Evolutionary conservation across 2,888 invertebrate species (phyloP), one percentile per base, ranked within the genome.

Genomic region (Sipha maydis): DNA sequence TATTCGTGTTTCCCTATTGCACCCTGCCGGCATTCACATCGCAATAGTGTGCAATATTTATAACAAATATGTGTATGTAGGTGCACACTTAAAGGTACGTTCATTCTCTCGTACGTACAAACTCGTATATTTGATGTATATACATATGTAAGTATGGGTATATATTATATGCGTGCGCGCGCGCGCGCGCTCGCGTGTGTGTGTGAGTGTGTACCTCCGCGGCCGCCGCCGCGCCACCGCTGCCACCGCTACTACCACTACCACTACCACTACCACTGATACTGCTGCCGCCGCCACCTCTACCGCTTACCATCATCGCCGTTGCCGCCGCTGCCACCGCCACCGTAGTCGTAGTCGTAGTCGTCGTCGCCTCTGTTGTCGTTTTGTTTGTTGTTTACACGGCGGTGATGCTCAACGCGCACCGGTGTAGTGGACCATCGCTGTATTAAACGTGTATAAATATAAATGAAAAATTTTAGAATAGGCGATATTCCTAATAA

Each of bases 361-460:
- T 19, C 67, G 67, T n/a, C 85, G 69, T 34, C 69, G 85, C 67
- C 41, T 67, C 69, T 78, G 77, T 78, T 77, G 85, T 85, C 85
- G 77, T 78, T 78, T 78, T 85, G 85, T 85, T 85, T 85, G 85
- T 85, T 85, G 85, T 85, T 85, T 85, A 75, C 85, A 69, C 48
- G 54, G 77, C 34, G 85, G 14, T 31, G 85, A 69, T 85, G 85
- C 77, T 69, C 77, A 67, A n/a, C 69, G 85, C 77, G 85, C 69
- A 54, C 69, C 48, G 85, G 69, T 77, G 34, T 54, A 85, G 85
- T 85, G 80, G 73, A 38, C 73, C 82, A 77, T 77, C 67, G 54
- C 41, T 56, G 83, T 25, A 48, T n/a, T 34, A 9, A 61, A 79
- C 25, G 31, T 21, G 78, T 48, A 78, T 28, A 25, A 78, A 31